phyloP scores from a whole-genome alignment of 2,113 vertebrate genomes.

The Nestor notabilis region DNA sequence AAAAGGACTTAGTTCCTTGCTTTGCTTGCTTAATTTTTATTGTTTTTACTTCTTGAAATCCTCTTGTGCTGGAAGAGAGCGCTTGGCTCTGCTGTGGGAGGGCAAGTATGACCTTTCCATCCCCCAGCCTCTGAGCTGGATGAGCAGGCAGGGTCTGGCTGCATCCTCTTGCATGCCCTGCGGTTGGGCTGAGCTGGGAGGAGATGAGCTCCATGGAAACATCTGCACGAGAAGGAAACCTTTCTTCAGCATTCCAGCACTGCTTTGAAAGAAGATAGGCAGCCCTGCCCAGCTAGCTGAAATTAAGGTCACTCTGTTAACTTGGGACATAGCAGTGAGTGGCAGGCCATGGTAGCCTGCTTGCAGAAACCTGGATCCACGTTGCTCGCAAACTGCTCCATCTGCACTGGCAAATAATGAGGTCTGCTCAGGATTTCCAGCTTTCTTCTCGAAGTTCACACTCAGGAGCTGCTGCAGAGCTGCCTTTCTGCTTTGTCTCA shows the following conservation, averaged over 20 bases:
- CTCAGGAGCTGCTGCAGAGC: background rate
- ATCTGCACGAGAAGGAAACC: rapidly evolving
- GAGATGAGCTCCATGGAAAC: background rate
- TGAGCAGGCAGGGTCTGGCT: background rate
- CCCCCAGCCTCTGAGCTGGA: background rate
- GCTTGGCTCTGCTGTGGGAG: background rate
- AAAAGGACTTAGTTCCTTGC: background rate
- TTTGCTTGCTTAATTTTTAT: background rate
- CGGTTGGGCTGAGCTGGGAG: background rate
- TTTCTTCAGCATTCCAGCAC: background rate
- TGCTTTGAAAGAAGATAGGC: background rate
- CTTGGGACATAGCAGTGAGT: rapidly evolving
- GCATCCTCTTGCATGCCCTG: rapidly evolving
- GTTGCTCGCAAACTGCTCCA: background rate
- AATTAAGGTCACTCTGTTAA: background rate
- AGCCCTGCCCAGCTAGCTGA: background rate
- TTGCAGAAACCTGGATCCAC: background rate
- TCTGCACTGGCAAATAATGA: background rate
- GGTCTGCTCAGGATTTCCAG: background rate
- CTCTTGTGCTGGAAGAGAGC: background rate
- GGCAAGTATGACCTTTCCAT: background rate
- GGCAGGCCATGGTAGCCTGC: background rate
- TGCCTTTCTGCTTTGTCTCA: background rate
- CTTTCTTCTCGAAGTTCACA: rapidly evolving
- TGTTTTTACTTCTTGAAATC: background rate